These are phyloP conservation scores for Hephaestus fuliginosus DNA, from an alignment of 2,797 vertebrate genomes.

Conservation along the genomic window DNA sequence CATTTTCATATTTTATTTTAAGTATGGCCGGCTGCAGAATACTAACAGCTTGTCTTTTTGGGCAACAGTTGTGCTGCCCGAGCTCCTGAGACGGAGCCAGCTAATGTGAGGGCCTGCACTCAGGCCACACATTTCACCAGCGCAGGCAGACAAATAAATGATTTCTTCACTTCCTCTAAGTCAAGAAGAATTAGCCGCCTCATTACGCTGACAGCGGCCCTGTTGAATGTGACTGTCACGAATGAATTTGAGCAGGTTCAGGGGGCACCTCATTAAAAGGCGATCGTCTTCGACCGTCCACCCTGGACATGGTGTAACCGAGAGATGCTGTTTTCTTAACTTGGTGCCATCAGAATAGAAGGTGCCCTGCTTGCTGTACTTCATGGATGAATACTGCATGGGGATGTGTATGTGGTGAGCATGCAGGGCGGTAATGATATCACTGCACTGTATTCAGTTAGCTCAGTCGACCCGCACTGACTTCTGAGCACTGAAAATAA, in stretches of 20 bases:
- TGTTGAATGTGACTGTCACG: conserved; percentile 50
- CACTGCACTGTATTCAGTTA: conserved; percentile 12
- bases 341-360: conserved; percentile 29
- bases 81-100: conserved; percentile 58
- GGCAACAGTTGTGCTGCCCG: conserved; percentile 42
- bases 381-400: conserved; percentile 2
- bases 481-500: conserved; percentile 14
- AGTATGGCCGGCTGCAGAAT: conserved; percentile 36
- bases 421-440: conserved; percentile 12
- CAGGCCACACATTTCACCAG: conserved; percentile 28
- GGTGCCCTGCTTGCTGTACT: conserved; percentile 21
- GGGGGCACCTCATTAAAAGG: conserved; percentile 76
- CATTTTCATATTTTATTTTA: conserved; percentile 49
- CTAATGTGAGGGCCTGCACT: conserved; percentile 18
- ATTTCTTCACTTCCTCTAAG: conserved; percentile 46
- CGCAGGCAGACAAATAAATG: conserved; percentile 45
- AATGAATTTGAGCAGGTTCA: conserved; percentile 68
- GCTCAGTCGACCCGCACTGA: conserved; percentile 41
- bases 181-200: conserved; percentile 49
- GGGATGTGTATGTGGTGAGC: background rate
- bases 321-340: conserved; percentile 53
- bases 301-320: conserved; percentile 28
- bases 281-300: conserved; percentile 59
- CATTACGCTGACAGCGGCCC: conserved; percentile 55
- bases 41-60: conserved; percentile 53